Base-by-base conservation (phyloP, 2,888 invertebrate species). In the Drosophila yooni region DNA sequence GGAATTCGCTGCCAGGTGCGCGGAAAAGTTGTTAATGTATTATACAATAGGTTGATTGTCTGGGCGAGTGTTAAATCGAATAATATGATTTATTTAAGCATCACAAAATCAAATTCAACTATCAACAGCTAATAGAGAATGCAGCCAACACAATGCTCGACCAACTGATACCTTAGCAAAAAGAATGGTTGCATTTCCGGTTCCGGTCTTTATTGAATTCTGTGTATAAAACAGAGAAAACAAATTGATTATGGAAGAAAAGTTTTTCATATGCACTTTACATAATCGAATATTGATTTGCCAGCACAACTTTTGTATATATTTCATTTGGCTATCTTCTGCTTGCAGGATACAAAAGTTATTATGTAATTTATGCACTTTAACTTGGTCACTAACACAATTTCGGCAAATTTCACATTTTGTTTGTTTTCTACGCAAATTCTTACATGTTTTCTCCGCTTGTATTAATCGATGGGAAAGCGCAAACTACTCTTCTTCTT, bases 391-490 rank as follows among this genome's bases (percentile, higher is more conserved):
- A 21, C 46, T 11, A 27, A 31, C 27, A 48, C 25, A 48, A 56
- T 56, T 51, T 11, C 53, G n/a, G 27, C 4, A 51, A 65, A 52
- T 61, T 68, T 34, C 27, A 54, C 66, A 66, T 11, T 48, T 68
- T 80, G 60, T 70, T 80, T 67, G 62, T 53, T 66, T 64, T 56
- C 65, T 51, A 46, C 57, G 38, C 25, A 66, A 70, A 70, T 58
- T 67, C 70, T 74, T 57, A 70, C 57, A 75, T 70, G 33, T 57
- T 75, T 75, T 63, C 65, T 53, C 48, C 61, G 70, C 76, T 58
- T 70, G 81, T 83, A 83, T 76, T 83, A 87, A 87, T 83, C 87
- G 71, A 73, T 67, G 60, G 70, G 57, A 63, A 74, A 71, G 66
- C 65, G 70, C 51, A 70, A 73, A 76, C 76, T 85, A 70, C 56